Conservation (phyloP, 1,140 invertebrate genomes). For the Chrysopa pallens region DNA sequence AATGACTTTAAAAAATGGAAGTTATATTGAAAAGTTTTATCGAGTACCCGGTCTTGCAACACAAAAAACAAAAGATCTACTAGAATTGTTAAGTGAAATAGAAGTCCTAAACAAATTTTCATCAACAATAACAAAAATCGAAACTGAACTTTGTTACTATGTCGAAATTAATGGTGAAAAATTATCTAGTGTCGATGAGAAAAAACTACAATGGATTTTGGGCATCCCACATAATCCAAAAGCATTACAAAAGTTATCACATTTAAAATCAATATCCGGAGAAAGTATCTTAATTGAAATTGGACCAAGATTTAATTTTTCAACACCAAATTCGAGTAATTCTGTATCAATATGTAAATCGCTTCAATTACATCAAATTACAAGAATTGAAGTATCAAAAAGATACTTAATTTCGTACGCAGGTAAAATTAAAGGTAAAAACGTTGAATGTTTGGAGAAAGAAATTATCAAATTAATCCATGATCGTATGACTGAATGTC, state of each 20-base stretch:
- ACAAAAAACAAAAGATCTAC: not conserved
- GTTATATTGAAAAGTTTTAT: not conserved
- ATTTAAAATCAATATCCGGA: constrained; percentile 19
- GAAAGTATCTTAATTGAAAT: constrained; percentile 49
- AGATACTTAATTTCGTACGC: constrained; percentile 52
- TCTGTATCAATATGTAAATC: constrained; percentile 84
- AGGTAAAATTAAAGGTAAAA: constrained; percentile 16
- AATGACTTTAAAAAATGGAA: too few relatives aligned
- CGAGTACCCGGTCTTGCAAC: not conserved
- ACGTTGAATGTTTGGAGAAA: constrained; percentile 25
- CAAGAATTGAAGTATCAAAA: constrained; percentile 61
- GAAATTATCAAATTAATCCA: constrained; percentile 59
- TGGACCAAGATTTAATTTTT: constrained; percentile 81
- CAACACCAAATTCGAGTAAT: constrained; percentile 87
- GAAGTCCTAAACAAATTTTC: not conserved
- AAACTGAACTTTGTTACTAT: constrained; percentile 66
- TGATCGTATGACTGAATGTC: constrained; percentile 68
- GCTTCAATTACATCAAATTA: constrained; percentile 51
- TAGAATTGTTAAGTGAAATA: not conserved
- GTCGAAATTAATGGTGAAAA: constrained; percentile 36
- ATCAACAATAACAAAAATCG: constrained; percentile 24
- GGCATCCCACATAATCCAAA: constrained; percentile 39
- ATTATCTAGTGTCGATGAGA: constrained; percentile 30
- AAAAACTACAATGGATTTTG: constrained; percentile 51
- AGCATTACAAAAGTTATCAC: constrained; percentile 25